Evolutionary conservation across 2,888 invertebrate genomes (phyloP).

Genomic region (Mimas tiliae): DNA sequence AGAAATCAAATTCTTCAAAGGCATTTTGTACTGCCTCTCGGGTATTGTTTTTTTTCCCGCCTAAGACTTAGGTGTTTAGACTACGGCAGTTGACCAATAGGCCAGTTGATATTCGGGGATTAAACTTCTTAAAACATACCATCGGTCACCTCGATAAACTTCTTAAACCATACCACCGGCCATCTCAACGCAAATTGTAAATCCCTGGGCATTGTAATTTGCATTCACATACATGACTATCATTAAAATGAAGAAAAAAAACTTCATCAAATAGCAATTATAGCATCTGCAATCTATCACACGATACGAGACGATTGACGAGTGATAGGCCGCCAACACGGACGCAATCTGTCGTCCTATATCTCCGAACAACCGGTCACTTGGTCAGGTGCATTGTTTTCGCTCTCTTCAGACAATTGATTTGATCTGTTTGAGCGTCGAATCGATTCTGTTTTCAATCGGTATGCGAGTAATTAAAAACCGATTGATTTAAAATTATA

Average conservation of each 20-base stretch:
- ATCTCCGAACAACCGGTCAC: conserved; percentile 34
- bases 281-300: not conserved
- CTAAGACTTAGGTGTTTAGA: too few relatives aligned
- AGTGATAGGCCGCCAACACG: conserved; percentile 33
- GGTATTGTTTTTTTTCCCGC: too few relatives aligned
- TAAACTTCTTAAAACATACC: too few relatives aligned
- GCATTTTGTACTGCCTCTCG: too few relatives aligned
- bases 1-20: too few relatives aligned
- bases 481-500: conserved; percentile 5
- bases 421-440: conserved; percentile 14
- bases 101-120: too few relatives aligned
- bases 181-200: not conserved
- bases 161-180: too few relatives aligned
- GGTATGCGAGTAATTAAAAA: conserved; percentile 15
- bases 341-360: conserved; percentile 36
- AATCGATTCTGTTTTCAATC: conserved; percentile 18
- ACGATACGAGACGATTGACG: conserved; percentile 33
- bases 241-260: not conserved
- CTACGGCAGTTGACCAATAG: too few relatives aligned
- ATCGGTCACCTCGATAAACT: too few relatives aligned
- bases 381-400: conserved; percentile 26
- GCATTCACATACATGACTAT: not conserved
- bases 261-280: conserved; percentile 6
- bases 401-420: conserved; percentile 13
- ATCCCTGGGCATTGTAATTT: not conserved